A percentile compares a stretch with the other conserved stretches of the same genome.
Evolutionary conservation across 2,888 invertebrate species (phyloP).

Genomic region (Melipona bicolor): DNA sequence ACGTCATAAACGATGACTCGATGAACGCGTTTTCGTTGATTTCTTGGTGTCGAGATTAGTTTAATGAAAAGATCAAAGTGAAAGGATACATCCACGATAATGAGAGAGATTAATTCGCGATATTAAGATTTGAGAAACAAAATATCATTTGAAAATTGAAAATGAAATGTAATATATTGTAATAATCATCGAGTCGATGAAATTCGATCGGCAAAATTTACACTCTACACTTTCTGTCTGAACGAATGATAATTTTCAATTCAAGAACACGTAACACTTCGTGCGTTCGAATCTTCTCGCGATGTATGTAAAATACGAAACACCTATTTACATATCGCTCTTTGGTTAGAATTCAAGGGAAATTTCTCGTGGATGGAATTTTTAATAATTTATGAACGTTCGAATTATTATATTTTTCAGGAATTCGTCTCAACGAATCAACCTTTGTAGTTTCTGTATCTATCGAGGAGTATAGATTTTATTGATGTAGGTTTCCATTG

Average conservation of each 20-base stretch:
- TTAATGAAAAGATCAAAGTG: neutral
- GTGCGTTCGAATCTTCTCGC: neutral
- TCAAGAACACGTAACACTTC: neutral
- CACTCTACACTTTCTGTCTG: neutral
- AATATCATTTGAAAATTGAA: too few relatives aligned
- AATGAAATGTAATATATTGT: too few relatives aligned
- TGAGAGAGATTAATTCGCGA: neutral
- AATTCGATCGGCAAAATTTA: neutral
- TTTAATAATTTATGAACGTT: neutral
- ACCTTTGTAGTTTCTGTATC: too few relatives aligned
- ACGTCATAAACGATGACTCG: neutral
- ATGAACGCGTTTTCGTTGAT: neutral
- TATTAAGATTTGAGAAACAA: neutral
- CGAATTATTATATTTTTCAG: neutral
- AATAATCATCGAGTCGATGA: neutral
- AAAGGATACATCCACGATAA: neutral
- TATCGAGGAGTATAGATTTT: too few relatives aligned
- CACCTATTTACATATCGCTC: neutral
- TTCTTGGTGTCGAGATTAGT: neutral
- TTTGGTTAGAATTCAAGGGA: neutral
- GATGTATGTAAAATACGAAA: neutral
- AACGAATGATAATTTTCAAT: neutral
- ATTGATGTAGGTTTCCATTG: too few relatives aligned
- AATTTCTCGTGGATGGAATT: neutral
- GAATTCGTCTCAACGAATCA: neutral